Evolutionary conservation across 2,797 vertebrate genomes (phyloP), one percentile per base, ranked within the genome.

Genomic region (Amblyraja radiata): DNA sequence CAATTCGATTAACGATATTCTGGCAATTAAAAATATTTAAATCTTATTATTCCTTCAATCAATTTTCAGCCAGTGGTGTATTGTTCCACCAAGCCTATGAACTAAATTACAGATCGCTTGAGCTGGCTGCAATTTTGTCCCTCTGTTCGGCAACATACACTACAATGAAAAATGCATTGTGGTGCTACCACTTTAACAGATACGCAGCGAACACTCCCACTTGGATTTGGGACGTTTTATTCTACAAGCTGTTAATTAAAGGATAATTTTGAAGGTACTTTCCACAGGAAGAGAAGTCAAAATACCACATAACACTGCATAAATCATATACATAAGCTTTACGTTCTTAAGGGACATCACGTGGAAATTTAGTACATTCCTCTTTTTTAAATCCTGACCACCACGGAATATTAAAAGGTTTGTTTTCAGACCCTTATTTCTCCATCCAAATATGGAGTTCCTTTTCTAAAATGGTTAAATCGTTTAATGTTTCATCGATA

Each of bases 121-220:
- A 68, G 16, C 7, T 65, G n/a, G n/a, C 16, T 88, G 84, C n/a
- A 88, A n/a, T 88, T 65, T 18, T 32, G 32, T 32, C 68, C 36
- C 14, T 65, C 63, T 88, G n/a, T 88, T 88, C 63, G n/a, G 63
- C 63, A 88, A 65, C 61, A 68, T 21, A 46, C n/a, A 7, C n/a
- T 65, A 88, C 84, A 88, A 21, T 68, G 84, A 88, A 68, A 88
- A 36, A 65, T 3, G n/a, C 84, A 36, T 88, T 68, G n/a, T 88
- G 61, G 18, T 68, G 18, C 61, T 16, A 88, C 36, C n/a, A 68
- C 18, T 88, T 68, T 88, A 36, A 68, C 61, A 68, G 84, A 88
- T 36, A 21, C 3, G 16, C 16, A 23, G 84, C 6, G 16, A 88
- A 18, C 68, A 88, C 25, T n/a, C 2, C 84, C 16, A 1, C 16